A percentile compares a stretch with the other conserved stretches of the same genome.
Evolutionary conservation across 2,888 invertebrate species (phyloP).

Genomic region (Zaprionus lineosus): DNA sequence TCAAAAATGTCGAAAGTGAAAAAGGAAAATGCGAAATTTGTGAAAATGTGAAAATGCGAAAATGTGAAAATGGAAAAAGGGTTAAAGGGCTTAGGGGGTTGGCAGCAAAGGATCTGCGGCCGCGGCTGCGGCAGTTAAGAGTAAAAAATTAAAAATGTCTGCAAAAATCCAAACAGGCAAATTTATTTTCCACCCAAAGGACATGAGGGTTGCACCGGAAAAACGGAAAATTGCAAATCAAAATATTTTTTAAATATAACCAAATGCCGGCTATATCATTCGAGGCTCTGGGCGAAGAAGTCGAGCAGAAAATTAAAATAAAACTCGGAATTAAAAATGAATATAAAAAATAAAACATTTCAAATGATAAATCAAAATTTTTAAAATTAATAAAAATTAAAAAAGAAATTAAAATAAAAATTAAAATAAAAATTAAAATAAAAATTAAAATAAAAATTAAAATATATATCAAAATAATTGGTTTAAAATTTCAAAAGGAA

Average conservation of each 20-base stretch:
- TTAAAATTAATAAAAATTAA: neutral
- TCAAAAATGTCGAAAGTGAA: no score
- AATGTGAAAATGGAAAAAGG: constrained; percentile 49
- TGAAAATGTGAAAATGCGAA: no score
- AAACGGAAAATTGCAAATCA: constrained; percentile 21
- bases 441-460: no score
- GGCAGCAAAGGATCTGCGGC: constrained; percentile 43
- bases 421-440: no score
- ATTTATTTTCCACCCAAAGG: constrained; percentile 31
- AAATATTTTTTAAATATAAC: constrained; percentile 39
- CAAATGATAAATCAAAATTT: no score
- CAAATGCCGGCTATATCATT: constrained; percentile 21
- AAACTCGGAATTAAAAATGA: no score
- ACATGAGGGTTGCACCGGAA: constrained; percentile 25
- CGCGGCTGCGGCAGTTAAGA: constrained; percentile 37
- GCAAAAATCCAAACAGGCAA: constrained; percentile 45
- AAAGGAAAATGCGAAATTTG: no score
- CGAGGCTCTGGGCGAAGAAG: constrained; percentile 20
- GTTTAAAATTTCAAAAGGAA: no score
- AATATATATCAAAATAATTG: no score
- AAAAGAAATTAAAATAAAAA: neutral
- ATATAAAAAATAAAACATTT: no score
- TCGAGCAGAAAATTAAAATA: no score
- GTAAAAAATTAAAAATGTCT: constrained; percentile 32
- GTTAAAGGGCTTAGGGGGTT: constrained; percentile 69